Conservation (phyloP, 2,797 vertebrate species). For the Pogoniulus pusillus region DNA sequence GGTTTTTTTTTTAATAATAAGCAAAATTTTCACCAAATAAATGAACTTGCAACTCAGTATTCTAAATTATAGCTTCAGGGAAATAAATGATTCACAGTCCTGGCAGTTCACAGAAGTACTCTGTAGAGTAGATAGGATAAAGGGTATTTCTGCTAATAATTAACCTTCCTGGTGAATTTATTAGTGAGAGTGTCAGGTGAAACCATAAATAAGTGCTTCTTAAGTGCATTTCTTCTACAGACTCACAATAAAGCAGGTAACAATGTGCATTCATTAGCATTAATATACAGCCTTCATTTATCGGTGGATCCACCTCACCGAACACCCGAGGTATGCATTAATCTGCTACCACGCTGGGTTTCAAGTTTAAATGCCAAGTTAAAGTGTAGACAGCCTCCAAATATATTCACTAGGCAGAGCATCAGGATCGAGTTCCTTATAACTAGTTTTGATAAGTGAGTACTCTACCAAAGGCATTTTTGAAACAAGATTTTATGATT, state of each 20-base stretch:
- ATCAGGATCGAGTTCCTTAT: not conserved
- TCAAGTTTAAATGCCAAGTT: not conserved
- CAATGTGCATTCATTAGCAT: not conserved
- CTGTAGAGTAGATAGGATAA: not conserved
- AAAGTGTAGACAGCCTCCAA: not conserved
- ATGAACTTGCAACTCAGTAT: not conserved
- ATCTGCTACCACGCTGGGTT: not conserved
- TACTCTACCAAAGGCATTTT: not conserved
- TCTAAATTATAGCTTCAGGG: not conserved
- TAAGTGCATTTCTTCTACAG: not conserved
- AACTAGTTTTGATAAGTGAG: not conserved
- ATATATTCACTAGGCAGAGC: not conserved
- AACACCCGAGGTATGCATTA: not conserved
- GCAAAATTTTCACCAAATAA: not conserved
- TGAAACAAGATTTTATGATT: not conserved
- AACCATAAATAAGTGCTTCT: not conserved
- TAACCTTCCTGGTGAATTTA: conserved; percentile 7
- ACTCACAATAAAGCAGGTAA: not conserved
- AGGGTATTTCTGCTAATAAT: conserved; percentile 17
- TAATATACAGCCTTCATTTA: not conserved
- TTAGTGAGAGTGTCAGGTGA: not conserved
- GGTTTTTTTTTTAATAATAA: not conserved
- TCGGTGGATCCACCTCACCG: not conserved
- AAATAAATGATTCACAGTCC: not conserved
- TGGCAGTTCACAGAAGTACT: not conserved